Evolutionary conservation across 1,140 invertebrate species (phyloP).

Genomic region (Yoshiicerus persimilis): DNA sequence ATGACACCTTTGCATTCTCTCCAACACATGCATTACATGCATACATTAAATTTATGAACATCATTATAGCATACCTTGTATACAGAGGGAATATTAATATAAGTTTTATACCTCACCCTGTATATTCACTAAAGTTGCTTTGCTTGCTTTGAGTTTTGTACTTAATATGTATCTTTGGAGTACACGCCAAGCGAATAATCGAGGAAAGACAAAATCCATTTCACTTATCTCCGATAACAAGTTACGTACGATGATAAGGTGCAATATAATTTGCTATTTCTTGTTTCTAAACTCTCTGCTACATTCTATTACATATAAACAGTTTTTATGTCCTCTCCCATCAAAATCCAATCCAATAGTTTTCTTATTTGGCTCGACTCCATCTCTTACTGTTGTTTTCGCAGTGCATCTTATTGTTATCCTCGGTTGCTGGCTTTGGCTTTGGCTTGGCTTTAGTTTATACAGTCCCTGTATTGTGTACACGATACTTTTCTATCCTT

Average conservation of each 20-base stretch:
- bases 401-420: neutral
- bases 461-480: neutral
- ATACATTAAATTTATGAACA: neutral
- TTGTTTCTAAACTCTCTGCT: constrained; percentile 12
- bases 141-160: neutral
- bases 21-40: neutral
- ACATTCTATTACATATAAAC: neutral
- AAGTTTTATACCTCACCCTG: no score
- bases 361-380: neutral
- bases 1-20: neutral
- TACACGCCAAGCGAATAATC: neutral
- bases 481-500: neutral
- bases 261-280: constrained; percentile 5
- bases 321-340: neutral
- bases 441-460: neutral
- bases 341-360: neutral
- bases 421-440: no score
- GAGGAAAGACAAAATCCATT: neutral
- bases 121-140: neutral
- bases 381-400: neutral
- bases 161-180: neutral
- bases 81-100: no score
- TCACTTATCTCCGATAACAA: neutral
- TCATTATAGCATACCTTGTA: no score
- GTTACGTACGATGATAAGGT: neutral